Evolutionary conservation across 1,140 invertebrate genomes (phyloP).

Genomic region (Hydropsyche tenuis): DNA sequence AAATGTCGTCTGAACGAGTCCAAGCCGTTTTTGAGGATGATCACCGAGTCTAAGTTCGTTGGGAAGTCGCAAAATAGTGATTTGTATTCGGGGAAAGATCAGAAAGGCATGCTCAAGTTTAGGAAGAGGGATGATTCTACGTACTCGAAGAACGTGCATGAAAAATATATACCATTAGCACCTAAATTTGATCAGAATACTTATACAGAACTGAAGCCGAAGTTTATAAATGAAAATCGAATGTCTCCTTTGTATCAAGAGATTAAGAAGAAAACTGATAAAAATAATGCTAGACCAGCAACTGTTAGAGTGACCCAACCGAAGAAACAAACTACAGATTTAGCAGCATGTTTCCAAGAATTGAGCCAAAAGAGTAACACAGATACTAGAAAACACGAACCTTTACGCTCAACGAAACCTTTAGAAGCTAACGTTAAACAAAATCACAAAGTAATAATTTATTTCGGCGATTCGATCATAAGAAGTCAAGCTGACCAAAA

Average conservation of each 20-base stretch:
- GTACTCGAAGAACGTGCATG: constrained; percentile 57
- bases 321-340: constrained; percentile 55
- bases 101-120: constrained; percentile 58
- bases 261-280: constrained; percentile 56
- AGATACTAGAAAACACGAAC: constrained; percentile 47
- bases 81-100: constrained; percentile 54
- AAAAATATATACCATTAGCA: constrained; percentile 60
- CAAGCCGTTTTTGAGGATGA: constrained; percentile 59
- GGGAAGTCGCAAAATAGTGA: constrained; percentile 49
- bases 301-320: constrained; percentile 54
- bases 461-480: constrained; percentile 71
- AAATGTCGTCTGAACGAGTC: constrained; percentile 54
- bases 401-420: constrained; percentile 5
- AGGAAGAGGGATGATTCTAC: constrained; percentile 55
- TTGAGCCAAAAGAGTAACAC: constrained; percentile 55
- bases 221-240: constrained; percentile 55
- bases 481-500: constrained; percentile 56
- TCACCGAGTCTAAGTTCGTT: constrained; percentile 56
- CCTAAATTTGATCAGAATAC: constrained; percentile 55
- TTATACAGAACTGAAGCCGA: constrained; percentile 57
- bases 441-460: constrained; percentile 72
- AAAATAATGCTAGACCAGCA: constrained; percentile 51
- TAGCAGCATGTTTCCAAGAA: constrained; percentile 59
- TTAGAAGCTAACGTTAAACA: constrained; percentile 33
- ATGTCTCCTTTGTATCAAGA: constrained; percentile 56